Conservation (phyloP, 2,113 vertebrate species). For the Propithecus coquereli region DNA sequence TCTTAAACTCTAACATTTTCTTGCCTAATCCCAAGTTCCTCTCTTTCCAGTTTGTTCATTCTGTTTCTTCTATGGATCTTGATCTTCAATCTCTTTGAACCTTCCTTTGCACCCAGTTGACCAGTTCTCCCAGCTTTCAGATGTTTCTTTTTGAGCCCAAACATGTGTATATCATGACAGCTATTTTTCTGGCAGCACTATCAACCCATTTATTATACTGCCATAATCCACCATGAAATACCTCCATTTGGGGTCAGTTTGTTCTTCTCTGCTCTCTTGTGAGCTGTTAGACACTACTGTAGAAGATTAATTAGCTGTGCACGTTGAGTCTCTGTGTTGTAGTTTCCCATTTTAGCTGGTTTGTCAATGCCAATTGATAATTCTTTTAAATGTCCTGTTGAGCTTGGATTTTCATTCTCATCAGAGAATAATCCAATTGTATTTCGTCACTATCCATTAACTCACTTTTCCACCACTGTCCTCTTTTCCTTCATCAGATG, state of each 20-base stretch:
- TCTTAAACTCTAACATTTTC: neutral
- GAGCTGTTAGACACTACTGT: neutral
- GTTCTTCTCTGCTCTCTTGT: neutral
- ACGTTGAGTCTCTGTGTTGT: neutral
- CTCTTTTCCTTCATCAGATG: neutral
- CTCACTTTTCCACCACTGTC: neutral
- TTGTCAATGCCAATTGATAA: neutral
- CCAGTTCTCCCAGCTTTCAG: neutral
- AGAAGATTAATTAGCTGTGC: neutral
- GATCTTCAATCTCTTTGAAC: neutral
- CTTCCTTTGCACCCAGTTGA: neutral
- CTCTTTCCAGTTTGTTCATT: neutral
- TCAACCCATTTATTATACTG: neutral
- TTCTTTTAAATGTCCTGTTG: neutral
- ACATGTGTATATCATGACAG: neutral
- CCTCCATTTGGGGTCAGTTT: neutral
- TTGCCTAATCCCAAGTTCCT: neutral
- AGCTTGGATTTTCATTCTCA: neutral
- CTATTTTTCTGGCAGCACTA: neutral
- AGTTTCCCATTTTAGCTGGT: neutral
- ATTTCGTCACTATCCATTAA: neutral
- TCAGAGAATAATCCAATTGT: neutral
- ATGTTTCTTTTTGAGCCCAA: neutral
- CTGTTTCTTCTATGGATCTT: neutral
- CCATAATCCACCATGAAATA: neutral